These are phyloP conservation scores for Caenorhabditis afra DNA, from an alignment of 2,888 invertebrate genomes.

Conservation along the genomic window DNA sequence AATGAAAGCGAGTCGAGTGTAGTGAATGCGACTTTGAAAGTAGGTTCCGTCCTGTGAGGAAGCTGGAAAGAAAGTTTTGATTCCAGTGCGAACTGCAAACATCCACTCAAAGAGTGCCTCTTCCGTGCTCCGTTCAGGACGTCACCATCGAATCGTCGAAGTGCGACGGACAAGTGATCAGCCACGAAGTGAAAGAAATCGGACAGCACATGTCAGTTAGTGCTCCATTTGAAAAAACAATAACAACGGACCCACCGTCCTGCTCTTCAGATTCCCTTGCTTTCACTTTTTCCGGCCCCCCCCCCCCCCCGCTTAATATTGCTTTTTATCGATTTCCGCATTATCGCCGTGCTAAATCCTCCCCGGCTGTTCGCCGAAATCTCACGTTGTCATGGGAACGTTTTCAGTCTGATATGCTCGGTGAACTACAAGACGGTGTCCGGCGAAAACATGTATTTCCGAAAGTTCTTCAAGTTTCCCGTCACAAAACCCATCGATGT, in stretches of 20 bases:
- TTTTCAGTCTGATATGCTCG: slow-evolving; percentile 91
- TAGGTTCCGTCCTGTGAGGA: slow-evolving; percentile 76
- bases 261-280: slow-evolving; percentile 3
- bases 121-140: slow-evolving; percentile 83
- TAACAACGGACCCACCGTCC: not conserved
- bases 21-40: slow-evolving; percentile 89
- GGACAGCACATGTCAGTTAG: slow-evolving; percentile 92
- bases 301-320: too few species aligned
- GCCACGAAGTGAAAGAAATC: slow-evolving; percentile 99
- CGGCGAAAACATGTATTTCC: slow-evolving; percentile 88
- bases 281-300: too few species aligned
- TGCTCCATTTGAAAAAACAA: not conserved
- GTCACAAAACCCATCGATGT: slow-evolving; percentile 98
- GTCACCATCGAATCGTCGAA: slow-evolving; percentile 86
- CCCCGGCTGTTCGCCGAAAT: not conserved
- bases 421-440: slow-evolving; percentile 90
- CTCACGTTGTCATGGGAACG: not conserved
- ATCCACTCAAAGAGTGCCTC: slow-evolving; percentile 88
- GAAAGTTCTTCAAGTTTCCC: slow-evolving; percentile 96
- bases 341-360: not conserved
- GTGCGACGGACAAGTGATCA: slow-evolving; percentile 94
- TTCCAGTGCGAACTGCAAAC: slow-evolving; percentile 93
- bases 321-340: not conserved
- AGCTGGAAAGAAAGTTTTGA: not conserved
- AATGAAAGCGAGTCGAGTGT: slow-evolving; percentile 92